Conservation (phyloP, 2,113 vertebrate genomes). For the Asarcornis scutulata region DNA sequence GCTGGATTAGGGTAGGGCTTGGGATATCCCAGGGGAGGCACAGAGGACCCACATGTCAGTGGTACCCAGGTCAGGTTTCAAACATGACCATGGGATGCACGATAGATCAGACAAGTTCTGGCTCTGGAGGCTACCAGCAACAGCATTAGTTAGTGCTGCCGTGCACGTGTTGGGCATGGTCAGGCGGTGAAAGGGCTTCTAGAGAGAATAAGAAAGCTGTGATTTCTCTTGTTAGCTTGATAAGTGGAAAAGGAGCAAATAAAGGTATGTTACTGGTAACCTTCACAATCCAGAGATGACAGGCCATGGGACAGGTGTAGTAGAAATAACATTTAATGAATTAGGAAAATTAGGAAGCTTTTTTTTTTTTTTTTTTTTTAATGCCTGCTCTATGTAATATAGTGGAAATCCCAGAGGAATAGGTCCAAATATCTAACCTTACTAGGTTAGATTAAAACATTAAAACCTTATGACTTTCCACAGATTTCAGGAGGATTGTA, state of each 20-base stretch:
- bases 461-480: background rate
- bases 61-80: background rate
- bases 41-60: background rate
- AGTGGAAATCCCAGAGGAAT: background rate
- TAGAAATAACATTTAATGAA: background rate
- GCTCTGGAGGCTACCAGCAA: background rate
- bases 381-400: background rate
- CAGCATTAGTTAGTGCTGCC: background rate
- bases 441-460: background rate
- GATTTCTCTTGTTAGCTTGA: background rate
- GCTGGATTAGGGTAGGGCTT: background rate
- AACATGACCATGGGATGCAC: background rate
- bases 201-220: background rate
- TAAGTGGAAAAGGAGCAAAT: background rate
- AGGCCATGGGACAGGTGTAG: background rate
- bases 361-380: background rate
- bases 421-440: background rate
- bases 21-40: background rate
- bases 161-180: background rate
- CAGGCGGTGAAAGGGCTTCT: background rate
- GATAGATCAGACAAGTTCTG: background rate
- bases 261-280: background rate
- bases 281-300: background rate
- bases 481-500: background rate
- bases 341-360: background rate